These are phyloP conservation scores for Diploscapter pachys DNA, from an alignment of 1,140 invertebrate genomes.

Conservation along the genomic window DNA sequence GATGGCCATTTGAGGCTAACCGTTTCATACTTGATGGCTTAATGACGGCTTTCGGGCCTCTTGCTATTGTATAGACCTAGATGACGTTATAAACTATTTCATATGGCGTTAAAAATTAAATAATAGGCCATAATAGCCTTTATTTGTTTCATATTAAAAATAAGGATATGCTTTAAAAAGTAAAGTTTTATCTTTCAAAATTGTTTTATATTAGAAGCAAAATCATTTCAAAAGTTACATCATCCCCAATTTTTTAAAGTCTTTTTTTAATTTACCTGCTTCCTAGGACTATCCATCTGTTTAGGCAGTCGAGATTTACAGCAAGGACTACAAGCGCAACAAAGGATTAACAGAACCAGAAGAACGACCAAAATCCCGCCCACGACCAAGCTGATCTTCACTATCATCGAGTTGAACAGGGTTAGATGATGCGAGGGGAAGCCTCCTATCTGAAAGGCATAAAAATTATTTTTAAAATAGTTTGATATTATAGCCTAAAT, in stretches of 20 bases:
- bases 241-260: not conserved
- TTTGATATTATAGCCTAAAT: too few relatives aligned
- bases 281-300: constrained; percentile 19
- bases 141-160: not conserved
- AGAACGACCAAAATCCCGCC: not conserved
- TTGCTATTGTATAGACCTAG: not conserved
- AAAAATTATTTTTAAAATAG: not conserved
- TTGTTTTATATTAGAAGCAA: not conserved
- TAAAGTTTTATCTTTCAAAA: not conserved
- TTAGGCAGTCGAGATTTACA: not conserved
- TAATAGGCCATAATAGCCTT: not conserved
- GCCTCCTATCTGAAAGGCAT: constrained; percentile 17
- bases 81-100: not conserved
- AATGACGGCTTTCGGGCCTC: too few relatives aligned
- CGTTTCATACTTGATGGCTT: too few relatives aligned
- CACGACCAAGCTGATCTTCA: not conserved
- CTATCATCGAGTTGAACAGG: not conserved
- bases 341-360: not conserved
- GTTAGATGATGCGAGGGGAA: constrained; percentile 5
- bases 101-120: not conserved
- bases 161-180: too few relatives aligned
- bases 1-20: not conserved
- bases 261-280: not conserved
- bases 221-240: constrained; percentile 1
- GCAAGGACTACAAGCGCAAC: not conserved